Evolutionary conservation across 2,888 invertebrate genomes (phyloP), one percentile per base, ranked within the genome.

Genomic region (Epirrhoe tristata): DNA sequence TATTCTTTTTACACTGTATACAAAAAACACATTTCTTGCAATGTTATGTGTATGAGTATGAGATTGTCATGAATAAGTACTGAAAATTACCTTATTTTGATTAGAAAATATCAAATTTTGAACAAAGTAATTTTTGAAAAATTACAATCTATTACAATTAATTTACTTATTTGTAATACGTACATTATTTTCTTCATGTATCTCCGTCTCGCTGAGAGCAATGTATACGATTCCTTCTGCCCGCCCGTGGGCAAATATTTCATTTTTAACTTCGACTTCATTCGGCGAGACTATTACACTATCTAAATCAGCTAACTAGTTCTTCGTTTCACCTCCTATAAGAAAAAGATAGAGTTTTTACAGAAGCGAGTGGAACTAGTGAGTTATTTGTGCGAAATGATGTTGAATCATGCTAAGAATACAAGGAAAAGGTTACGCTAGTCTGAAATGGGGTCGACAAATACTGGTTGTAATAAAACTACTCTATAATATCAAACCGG

Each of bases 141-240:
- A n/a, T n/a, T n/a, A n/a, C n/a, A n/a, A n/a, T n/a, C n/a, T n/a
- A n/a, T n/a, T n/a, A n/a, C n/a, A n/a, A n/a, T n/a, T n/a, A n/a
- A n/a, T n/a, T n/a, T n/a, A n/a, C n/a, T n/a, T n/a, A n/a, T n/a
- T n/a, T 14, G 12, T 31, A 32, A 75, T 92, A 95, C 95, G 92
- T 94, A 95, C 95, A 94, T 91, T 87, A 95, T 84, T 85, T 95
- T 95, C 94, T 95, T 95, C 94, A 95, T 95, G 90, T 95, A 92
- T 90, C 95, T 92, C 85, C 95, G 93, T 86, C 95, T 94, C 64
- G 95, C 94, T 65, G 95, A 94, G 74, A 95, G 87, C 80, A 93
- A 89, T 17, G 95, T 94, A 84, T 95, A 95, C 56, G 95, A 93
- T 90, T 95, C 95, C 83, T 95, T 94, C 67, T 90, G 93, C 84